A percentile compares a stretch with the other conserved stretches of the same genome.
phyloP scores from a whole-genome alignment of 23 tunicate species.

The Trididemnum clinides region DNA sequence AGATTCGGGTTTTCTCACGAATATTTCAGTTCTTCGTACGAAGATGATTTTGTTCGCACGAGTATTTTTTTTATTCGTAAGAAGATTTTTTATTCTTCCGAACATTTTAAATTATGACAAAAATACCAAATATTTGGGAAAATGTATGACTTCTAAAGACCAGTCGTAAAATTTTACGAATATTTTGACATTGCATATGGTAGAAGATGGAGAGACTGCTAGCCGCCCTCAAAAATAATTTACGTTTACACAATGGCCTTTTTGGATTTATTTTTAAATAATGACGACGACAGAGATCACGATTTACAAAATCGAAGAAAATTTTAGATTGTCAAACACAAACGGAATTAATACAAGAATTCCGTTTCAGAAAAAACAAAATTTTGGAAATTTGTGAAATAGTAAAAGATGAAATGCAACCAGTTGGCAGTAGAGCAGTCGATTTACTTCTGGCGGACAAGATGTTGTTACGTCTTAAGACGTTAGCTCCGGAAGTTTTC shows the following conservation, averaged over 20 bases:
- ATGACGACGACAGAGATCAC: no score
- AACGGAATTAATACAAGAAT: neutral
- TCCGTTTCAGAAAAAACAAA: neutral
- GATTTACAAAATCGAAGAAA: no score
- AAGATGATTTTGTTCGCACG: no score
- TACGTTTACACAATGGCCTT: no score
- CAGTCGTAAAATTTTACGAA: no score
- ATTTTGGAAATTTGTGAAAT: neutral
- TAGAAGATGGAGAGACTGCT: no score
- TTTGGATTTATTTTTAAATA: no score
- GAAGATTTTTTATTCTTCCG: neutral
- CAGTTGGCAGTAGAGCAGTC: neutral
- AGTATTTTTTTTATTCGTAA: neutral
- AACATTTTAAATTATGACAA: no score
- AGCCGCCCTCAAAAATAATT: no score
- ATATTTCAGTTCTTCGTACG: neutral
- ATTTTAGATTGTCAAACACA: neutral
- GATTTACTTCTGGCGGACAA: neutral
- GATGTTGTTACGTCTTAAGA: neutral
- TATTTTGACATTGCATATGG: no score
- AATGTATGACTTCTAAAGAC: no score
- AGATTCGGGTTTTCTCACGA: neutral
- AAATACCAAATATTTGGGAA: no score
- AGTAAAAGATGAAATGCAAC: neutral
- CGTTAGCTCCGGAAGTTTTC: neutral